These are phyloP conservation scores for Chloropsis cyanopogon DNA, from an alignment of 2,113 vertebrate species.

Conservation along the genomic window DNA sequence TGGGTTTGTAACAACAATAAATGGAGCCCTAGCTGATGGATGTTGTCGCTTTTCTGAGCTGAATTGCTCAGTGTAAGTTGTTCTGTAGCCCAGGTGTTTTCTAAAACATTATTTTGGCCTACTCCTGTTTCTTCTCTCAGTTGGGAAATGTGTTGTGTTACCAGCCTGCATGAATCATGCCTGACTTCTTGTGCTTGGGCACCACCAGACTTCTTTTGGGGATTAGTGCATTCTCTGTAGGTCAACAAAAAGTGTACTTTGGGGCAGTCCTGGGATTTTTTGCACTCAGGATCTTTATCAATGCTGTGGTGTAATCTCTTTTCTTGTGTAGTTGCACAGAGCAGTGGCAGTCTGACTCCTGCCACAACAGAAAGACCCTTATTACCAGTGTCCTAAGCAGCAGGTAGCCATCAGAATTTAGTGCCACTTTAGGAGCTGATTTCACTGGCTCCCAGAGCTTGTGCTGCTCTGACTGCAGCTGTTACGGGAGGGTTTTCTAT, in stretches of 20 bases:
- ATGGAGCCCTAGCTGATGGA: not conserved
- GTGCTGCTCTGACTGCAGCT: not conserved
- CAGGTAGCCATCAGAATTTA: not conserved
- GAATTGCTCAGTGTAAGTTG: not conserved
- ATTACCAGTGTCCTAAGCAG: not conserved
- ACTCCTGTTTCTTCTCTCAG: not conserved
- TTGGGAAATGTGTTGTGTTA: not conserved
- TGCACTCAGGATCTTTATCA: not conserved
- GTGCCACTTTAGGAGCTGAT: not conserved
- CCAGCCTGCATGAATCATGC: not conserved
- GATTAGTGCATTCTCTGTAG: not conserved
- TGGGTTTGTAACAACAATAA: not conserved
- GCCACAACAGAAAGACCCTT: not conserved
- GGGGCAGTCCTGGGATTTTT: not conserved
- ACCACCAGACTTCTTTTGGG: not conserved
- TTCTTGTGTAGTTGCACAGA: not conserved
- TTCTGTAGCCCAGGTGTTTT: not conserved
- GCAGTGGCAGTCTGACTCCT: not conserved
- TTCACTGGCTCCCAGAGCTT: not conserved
- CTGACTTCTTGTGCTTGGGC: not conserved
- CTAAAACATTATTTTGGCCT: not conserved
- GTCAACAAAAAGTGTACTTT: not conserved
- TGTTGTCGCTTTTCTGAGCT: not conserved
- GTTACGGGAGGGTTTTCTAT: not conserved
- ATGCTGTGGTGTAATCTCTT: not conserved